phyloP scores from a whole-genome alignment of 2,113 vertebrate species.

The Plestiodon gilberti region DNA sequence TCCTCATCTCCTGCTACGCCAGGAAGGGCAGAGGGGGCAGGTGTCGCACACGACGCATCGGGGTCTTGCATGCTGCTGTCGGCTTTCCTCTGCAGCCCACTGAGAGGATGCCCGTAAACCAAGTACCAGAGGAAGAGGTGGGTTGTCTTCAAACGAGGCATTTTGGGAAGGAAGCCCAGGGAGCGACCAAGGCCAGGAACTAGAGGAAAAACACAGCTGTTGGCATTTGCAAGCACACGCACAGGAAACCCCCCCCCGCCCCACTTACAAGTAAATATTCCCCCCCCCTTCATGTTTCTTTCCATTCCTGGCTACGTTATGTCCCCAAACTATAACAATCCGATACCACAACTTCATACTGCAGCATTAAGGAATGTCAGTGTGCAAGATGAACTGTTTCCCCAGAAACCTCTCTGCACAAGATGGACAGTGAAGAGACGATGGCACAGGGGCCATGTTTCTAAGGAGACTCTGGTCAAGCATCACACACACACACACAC shows the following conservation, averaged over 20 bases:
- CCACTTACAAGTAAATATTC: too few species aligned
- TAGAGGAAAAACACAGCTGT: slow-evolving; percentile 42
- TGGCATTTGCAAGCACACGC: neutral
- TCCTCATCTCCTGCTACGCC: slow-evolving; percentile 2
- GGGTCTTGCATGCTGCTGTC: slow-evolving; percentile 31
- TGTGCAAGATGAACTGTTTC: too few species aligned
- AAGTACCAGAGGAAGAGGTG: slow-evolving; percentile 94
- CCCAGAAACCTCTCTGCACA: too few species aligned
- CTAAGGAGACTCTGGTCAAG: too few species aligned
- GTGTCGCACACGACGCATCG: neutral
- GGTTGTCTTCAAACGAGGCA: slow-evolving; percentile 87
- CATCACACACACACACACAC: too few species aligned
- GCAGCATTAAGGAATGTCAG: too few species aligned
- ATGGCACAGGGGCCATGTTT: too few species aligned
- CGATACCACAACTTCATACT: too few species aligned
- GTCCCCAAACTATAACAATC: too few species aligned
- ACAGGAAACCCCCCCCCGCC: neutral
- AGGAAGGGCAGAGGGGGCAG: neutral
- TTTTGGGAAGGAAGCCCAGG: slow-evolving; percentile 94
- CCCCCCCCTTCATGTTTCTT: too few species aligned
- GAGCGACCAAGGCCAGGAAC: slow-evolving; percentile 90
- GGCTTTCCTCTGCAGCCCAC: slow-evolving; percentile 29
- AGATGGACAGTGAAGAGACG: too few species aligned
- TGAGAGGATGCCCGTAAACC: slow-evolving; percentile 85
- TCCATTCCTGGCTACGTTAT: too few species aligned